These are phyloP conservation scores for Holothuria leucospilota DNA, from an alignment of 53 echinoderm and acorn worm genomes.

Conservation along the genomic window DNA sequence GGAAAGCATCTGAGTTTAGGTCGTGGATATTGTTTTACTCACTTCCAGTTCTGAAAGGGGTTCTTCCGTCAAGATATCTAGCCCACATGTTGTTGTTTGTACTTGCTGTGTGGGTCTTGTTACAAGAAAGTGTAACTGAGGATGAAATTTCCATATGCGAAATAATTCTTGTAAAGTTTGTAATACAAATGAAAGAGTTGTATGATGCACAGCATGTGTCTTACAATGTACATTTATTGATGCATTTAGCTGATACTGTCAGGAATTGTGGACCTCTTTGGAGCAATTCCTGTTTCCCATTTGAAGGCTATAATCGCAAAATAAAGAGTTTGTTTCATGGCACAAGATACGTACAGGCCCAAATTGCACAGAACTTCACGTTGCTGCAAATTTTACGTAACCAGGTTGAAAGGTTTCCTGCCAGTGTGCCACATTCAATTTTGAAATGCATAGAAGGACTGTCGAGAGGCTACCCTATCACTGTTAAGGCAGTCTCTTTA, in stretches of 20 bases:
- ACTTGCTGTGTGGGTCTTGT: conserved; percentile 49
- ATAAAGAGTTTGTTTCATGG: not conserved
- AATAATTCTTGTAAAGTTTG: conserved; percentile 62
- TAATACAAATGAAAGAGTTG: conserved; percentile 34
- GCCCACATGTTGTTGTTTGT: conserved; percentile 58
- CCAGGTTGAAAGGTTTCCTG: too few species aligned
- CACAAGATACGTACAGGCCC: too few species aligned
- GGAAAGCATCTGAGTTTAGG: too few species aligned
- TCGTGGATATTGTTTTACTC: conserved; percentile 58
- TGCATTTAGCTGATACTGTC: conserved; percentile 35
- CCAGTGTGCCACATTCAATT: too few species aligned
- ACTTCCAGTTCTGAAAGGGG: conserved; percentile 55
- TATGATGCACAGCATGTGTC: conserved; percentile 52
- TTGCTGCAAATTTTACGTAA: too few species aligned
- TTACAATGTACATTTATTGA: conserved; percentile 37
- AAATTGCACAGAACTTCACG: too few species aligned
- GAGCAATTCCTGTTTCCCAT: conserved; percentile 24
- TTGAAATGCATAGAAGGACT: not conserved
- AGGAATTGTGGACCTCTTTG: conserved; percentile 44
- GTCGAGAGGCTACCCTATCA: not conserved
- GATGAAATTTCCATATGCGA: conserved; percentile 44
- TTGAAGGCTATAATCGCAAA: too few species aligned
- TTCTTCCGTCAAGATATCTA: conserved; percentile 47
- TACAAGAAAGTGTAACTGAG: conserved; percentile 39
- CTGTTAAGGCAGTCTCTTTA: not conserved